Percentiles rank a stretch among this genome's conserved stretches.
Conservation (phyloP, 2,888 invertebrate genomes). For the Onchidella celtica region DNA sequence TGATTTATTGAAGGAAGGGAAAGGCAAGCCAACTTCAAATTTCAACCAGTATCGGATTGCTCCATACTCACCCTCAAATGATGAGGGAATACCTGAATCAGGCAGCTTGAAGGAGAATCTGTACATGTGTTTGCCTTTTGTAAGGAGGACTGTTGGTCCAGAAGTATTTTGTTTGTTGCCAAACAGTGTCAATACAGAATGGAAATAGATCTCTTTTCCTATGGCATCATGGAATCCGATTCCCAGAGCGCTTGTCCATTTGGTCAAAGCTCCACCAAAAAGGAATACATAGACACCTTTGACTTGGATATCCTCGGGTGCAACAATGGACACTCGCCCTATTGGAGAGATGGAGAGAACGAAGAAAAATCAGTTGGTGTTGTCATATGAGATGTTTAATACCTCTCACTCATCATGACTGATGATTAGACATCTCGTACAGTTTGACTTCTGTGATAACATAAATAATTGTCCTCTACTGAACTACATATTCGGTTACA, state of each 20-base stretch:
- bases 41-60: neutral
- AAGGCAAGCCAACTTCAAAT: neutral
- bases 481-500: no score
- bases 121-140: neutral
- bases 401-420: no score
- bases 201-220: neutral
- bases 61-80: neutral
- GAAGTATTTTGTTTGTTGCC: neutral
- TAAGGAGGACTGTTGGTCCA: neutral
- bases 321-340: neutral
- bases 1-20: neutral
- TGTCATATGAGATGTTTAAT: no score
- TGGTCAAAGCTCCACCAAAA: neutral
- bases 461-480: no score
- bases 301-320: neutral
- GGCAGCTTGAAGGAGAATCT: neutral
- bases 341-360: neutral
- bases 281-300: neutral
- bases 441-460: no score
- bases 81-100: neutral
- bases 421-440: no score
- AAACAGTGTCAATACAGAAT: neutral
- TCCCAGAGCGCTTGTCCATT: neutral
- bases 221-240: neutral
- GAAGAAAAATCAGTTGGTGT: neutral